Conservation (phyloP, 2,797 vertebrate genomes). For the Protosalanx chinensis region DNA sequence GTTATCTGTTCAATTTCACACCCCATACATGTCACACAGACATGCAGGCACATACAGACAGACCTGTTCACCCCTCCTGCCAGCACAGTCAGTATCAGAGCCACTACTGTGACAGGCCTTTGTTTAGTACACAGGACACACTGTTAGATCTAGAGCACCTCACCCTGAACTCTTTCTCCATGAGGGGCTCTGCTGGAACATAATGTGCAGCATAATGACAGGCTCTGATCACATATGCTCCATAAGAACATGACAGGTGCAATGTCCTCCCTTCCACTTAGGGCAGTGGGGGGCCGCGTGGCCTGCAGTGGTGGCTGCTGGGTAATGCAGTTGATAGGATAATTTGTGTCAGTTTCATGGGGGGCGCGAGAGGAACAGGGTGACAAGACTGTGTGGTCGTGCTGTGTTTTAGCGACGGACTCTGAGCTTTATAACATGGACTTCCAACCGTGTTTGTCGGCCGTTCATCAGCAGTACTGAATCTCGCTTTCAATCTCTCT, state of each 20-base stretch:
- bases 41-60: too few species aligned
- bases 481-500: neutral
- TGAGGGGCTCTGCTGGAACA: neutral
- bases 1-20: neutral
- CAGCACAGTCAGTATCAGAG: neutral
- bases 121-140: neutral
- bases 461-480: neutral
- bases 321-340: constrained; percentile 17
- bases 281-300: neutral
- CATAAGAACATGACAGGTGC: constrained; percentile 4
- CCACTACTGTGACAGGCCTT: neutral
- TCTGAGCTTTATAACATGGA: neutral
- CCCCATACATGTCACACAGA: neutral
- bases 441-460: neutral
- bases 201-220: neutral
- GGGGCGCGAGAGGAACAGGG: neutral
- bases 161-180: neutral
- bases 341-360: constrained; percentile 2
- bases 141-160: too few species aligned
- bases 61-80: neutral
- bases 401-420: neutral
- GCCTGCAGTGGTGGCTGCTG: constrained; percentile 5
- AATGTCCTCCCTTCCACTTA: neutral
- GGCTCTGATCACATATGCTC: neutral
- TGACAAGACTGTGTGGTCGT: neutral